A percentile compares a stretch with the other conserved stretches of the same genome.
Evolutionary conservation across 2,888 invertebrate genomes (phyloP).

Genomic region (Plagodis dolabraria): DNA sequence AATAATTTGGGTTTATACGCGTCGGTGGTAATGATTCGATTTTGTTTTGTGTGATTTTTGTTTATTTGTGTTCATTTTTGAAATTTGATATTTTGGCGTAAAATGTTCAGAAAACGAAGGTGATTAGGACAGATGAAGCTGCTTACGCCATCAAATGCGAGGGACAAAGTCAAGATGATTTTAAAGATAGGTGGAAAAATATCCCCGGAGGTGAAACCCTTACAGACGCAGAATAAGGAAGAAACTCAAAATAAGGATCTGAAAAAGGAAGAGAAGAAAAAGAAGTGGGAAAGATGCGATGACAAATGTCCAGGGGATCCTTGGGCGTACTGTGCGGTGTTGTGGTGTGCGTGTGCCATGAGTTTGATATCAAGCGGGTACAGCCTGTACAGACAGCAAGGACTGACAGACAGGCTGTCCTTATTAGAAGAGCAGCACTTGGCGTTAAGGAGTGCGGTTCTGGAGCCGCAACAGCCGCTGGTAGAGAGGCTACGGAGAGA

Average conservation of each 20-base stretch:
- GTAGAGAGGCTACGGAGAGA: slow-evolving; percentile 84
- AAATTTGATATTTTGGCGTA: slow-evolving; percentile 2
- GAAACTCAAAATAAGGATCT: slow-evolving; percentile 43
- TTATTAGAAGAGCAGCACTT: slow-evolving; percentile 84
- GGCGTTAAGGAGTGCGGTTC: slow-evolving; percentile 78
- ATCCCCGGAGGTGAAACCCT: slow-evolving; percentile 54
- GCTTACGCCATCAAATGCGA: slow-evolving; percentile 30
- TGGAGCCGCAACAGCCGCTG: slow-evolving; percentile 81
- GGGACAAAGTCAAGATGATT: slow-evolving; percentile 62
- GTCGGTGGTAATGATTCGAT: slow-evolving; percentile 16
- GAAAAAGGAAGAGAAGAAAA: slow-evolving; percentile 59
- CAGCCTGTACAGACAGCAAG: slow-evolving; percentile 84
- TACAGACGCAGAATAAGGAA: slow-evolving; percentile 38
- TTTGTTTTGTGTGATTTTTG: slow-evolving; percentile 24
- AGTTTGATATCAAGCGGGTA: slow-evolving; percentile 86
- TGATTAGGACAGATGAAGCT: slow-evolving; percentile 49
- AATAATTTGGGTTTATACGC: not conserved
- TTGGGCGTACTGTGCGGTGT: slow-evolving; percentile 79
- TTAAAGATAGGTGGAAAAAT: slow-evolving; percentile 74
- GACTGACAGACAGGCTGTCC: slow-evolving; percentile 79
- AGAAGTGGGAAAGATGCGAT: slow-evolving; percentile 69
- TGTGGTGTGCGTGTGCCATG: slow-evolving; percentile 88
- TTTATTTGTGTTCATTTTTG: slow-evolving; percentile 23
- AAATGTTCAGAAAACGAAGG: slow-evolving; percentile 23
- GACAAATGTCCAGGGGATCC: slow-evolving; percentile 71